These are phyloP conservation scores for Protomyctophum bolini DNA, from an alignment of 2,113 vertebrate species.

Conservation along the genomic window DNA sequence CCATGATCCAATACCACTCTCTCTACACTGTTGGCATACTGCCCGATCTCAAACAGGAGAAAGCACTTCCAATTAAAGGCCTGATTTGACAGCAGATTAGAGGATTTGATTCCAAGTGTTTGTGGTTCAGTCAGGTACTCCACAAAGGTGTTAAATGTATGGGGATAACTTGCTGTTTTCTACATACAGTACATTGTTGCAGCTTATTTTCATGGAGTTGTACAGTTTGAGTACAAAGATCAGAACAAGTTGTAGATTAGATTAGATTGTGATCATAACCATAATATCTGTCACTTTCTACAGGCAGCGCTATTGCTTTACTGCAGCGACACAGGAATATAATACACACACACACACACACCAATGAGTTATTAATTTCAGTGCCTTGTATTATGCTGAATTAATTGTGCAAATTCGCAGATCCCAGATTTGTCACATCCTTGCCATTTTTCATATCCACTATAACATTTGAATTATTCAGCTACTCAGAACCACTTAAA, in stretches of 20 bases:
- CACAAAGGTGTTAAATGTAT: too few relatives aligned
- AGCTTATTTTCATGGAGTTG: not conserved
- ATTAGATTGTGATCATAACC: conserved; percentile 50
- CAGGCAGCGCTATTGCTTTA: not conserved
- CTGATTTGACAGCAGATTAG: not conserved
- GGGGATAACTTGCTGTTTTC: too few relatives aligned
- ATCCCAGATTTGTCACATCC: too few relatives aligned
- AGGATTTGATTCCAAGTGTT: not conserved
- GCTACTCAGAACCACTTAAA: too few relatives aligned
- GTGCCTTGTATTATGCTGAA: too few relatives aligned
- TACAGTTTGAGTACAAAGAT: conserved; percentile 53
- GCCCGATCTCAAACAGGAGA: not conserved
- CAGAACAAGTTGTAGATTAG: conserved; percentile 64
- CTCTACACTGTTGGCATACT: not conserved
- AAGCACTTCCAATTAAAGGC: not conserved
- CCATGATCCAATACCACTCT: not conserved
- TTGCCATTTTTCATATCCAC: too few relatives aligned
- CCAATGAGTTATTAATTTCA: too few relatives aligned
- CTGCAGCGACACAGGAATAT: too few relatives aligned
- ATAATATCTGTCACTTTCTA: not conserved
- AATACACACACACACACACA: too few relatives aligned
- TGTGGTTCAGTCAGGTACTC: conserved; percentile 1
- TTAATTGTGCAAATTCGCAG: too few relatives aligned
- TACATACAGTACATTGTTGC: too few relatives aligned
- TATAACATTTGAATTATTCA: too few relatives aligned